Percentiles rank a stretch among this genome's conserved stretches.
Evolutionary conservation across 64 coral and sea anemone species (phyloP).

Genomic region (Exaiptasia diaphana): DNA sequence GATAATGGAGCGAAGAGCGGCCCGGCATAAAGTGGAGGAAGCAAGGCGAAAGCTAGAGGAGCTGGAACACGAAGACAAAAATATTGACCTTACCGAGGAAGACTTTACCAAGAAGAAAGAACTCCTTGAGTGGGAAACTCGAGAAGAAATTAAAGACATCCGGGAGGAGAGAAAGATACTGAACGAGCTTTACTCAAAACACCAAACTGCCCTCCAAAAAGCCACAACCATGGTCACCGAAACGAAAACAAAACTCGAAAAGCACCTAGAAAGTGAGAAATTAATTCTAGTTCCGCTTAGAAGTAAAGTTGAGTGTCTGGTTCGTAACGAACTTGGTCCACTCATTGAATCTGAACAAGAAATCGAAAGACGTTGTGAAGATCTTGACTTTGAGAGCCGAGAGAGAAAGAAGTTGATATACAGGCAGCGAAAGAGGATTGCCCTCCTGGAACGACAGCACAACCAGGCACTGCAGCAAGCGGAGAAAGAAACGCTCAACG

Average conservation of each 20-base stretch:
- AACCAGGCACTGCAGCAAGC: slow-evolving; percentile 93
- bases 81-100: slow-evolving; percentile 78
- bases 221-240: slow-evolving; percentile 95
- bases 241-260: slow-evolving; percentile 90
- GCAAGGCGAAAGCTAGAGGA: slow-evolving; percentile 84
- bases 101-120: slow-evolving; percentile 97
- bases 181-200: slow-evolving; percentile 75
- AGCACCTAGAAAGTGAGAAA: slow-evolving; percentile 86
- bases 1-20: slow-evolving; percentile 93
- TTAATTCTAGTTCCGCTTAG: slow-evolving; percentile 68
- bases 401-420: slow-evolving; percentile 96
- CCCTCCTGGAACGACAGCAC: slow-evolving; percentile 87
- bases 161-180: slow-evolving; percentile 94
- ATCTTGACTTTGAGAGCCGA: slow-evolving; percentile 79
- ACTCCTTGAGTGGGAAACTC: slow-evolving; percentile 79
- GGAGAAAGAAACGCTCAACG: slow-evolving; percentile 94
- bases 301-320: slow-evolving; percentile 76
- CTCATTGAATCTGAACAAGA: slow-evolving; percentile 87
- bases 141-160: slow-evolving; percentile 96
- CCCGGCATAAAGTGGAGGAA: slow-evolving; percentile 82
- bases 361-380: slow-evolving; percentile 84
- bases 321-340: slow-evolving; percentile 88
- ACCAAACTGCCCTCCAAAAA: slow-evolving; percentile 82
- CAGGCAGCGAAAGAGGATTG: slow-evolving; percentile 82
- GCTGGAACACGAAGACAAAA: slow-evolving; percentile 79